Base-by-base conservation (phyloP, 2,113 vertebrate genomes). In the Sitta europaea region DNA sequence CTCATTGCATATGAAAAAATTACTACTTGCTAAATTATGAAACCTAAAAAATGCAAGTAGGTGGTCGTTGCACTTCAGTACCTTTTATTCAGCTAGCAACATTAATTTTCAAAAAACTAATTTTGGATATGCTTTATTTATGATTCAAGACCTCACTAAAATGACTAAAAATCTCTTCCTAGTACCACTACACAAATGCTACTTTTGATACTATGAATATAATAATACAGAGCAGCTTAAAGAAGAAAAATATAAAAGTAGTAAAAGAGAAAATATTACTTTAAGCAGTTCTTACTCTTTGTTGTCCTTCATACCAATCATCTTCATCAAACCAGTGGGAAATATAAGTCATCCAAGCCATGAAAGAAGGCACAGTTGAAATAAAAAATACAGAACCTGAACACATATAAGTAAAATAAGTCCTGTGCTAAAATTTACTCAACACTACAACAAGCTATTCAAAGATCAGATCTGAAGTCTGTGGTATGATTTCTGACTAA, bases 281-380 rank as follows among this genome's bases (percentile, higher is more conserved):
- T 90, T 91, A 91, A 97, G 78, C 17, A 89, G 66, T 88, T 97
- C 98, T 98, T 98, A 98, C 98, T 98, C 94, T 94, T 98, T 97
- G 97, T 57, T 98, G 97, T 97, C 96, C 97, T 98, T 98, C 97
- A 97, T 98, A 98, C 97, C 98, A 98, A 96, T 98, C 97, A 91
- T 98, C 98, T 98, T 98, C 97, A 86, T 98, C 97, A 98, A 98
- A 98, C 98, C 98, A 98, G 91, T 97, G 93, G 73, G 97, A 98
- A 97, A 98, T 94, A 90, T 84, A 98, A 94, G 96, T 96, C 96
- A 98, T 98, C 98, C 97, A 98, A 96, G 97, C 97, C 98, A 98
- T 98, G 77, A 86, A 18, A 55, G 57, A 87, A 91, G 81, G 70
- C 54, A 58, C 50, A 90, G 90, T 88, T 91, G 72, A 97, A 96